phyloP scores from a whole-genome alignment of 2,888 invertebrate genomes.

The Clostera curtula region DNA sequence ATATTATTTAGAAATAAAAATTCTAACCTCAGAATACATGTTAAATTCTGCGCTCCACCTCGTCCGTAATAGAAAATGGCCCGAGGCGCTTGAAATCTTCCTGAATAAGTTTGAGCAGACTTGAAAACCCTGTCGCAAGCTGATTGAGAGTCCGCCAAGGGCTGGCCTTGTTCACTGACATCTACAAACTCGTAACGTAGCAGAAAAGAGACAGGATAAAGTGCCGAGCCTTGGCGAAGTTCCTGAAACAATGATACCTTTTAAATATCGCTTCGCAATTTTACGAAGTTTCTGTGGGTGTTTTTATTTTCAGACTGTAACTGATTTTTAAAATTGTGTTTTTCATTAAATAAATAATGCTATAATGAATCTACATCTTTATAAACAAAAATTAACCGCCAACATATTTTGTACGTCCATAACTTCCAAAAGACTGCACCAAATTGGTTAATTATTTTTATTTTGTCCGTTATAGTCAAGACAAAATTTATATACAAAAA shows the following conservation, averaged over 20 bases:
- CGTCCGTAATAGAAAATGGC: constrained; percentile 89
- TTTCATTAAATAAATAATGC: too few species aligned
- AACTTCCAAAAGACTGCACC: too few species aligned
- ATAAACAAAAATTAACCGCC: too few species aligned
- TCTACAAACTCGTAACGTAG: constrained; percentile 90
- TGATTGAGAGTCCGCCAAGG: constrained; percentile 72
- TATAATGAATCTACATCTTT: too few species aligned
- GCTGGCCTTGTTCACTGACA: constrained; percentile 79
- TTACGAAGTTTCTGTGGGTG: too few species aligned
- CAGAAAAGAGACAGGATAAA: constrained; percentile 85
- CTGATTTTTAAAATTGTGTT: too few species aligned
- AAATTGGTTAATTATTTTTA: too few species aligned
- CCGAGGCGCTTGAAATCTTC: constrained; percentile 83
- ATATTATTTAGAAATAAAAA: not conserved
- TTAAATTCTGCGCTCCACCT: constrained; percentile 84
- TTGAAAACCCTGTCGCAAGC: constrained; percentile 79
- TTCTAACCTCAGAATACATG: constrained; percentile 79
- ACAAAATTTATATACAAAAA: too few species aligned
- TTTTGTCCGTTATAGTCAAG: too few species aligned
- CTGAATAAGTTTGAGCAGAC: constrained; percentile 70
- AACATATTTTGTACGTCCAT: too few species aligned
- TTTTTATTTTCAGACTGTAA: too few species aligned
- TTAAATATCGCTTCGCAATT: not conserved
- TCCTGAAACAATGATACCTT: constrained; percentile 45
- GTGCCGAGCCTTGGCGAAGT: constrained; percentile 84